phyloP scores from a whole-genome alignment of 2,113 vertebrate genomes.

The Melanostigma gelatinosum region DNA sequence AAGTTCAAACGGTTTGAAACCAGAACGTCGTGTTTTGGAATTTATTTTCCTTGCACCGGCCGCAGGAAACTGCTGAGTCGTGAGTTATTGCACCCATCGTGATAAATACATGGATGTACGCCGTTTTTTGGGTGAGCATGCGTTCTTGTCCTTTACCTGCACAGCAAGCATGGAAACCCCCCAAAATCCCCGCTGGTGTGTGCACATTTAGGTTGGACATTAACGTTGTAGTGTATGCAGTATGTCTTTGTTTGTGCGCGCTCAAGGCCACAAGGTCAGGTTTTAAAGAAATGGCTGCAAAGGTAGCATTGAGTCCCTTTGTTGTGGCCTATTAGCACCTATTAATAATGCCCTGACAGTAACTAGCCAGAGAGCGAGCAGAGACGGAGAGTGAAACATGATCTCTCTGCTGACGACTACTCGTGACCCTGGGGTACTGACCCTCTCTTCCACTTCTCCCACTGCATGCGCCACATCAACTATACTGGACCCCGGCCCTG shows the following conservation, averaged over 20 bases:
- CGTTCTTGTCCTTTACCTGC: background rate
- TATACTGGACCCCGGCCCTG: conserved; percentile 13
- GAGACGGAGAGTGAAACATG: conserved; percentile 48
- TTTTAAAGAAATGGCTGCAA: background rate
- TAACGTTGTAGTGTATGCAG: conserved; percentile 20
- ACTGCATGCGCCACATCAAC: conserved; percentile 51
- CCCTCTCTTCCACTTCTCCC: conserved; percentile 24
- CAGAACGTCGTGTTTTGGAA: background rate
- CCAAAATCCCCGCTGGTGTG: background rate
- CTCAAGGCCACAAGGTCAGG: conserved; percentile 22
- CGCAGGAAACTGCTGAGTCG: background rate
- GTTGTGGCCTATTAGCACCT: conserved; percentile 42
- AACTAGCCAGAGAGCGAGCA: conserved; percentile 42
- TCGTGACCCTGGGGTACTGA: conserved; percentile 4
- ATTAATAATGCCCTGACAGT: conserved; percentile 55
- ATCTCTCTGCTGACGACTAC: conserved; percentile 52
- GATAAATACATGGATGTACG: background rate
- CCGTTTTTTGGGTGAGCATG: background rate
- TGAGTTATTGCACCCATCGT: background rate
- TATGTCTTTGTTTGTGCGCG: background rate
- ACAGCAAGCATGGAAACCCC: background rate
- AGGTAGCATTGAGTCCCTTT: conserved; percentile 12
- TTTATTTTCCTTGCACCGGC: background rate
- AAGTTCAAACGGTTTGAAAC: conserved; percentile 30
- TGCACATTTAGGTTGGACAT: conserved; percentile 4